These are phyloP conservation scores for Eledona agricola DNA, from an alignment of 2,888 invertebrate species.

Conservation along the genomic window DNA sequence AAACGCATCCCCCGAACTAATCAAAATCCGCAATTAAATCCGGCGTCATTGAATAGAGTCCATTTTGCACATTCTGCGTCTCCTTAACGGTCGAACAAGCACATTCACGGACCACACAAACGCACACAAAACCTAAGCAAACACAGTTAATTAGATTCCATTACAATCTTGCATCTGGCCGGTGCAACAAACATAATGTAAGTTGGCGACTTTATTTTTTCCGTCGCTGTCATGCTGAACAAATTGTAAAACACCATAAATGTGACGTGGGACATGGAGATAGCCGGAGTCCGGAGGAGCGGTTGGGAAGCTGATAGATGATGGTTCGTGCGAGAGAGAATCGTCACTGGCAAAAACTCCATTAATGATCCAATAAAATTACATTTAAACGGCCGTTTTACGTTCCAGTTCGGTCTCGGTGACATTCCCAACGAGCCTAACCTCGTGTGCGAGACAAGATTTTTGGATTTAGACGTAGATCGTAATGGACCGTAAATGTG, in stretches of 20 bases:
- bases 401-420: too few relatives aligned
- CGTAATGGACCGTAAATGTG: too few relatives aligned
- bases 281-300: conserved; percentile 2
- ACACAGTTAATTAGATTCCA: conserved; percentile 51
- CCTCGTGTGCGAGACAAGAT: too few relatives aligned
- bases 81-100: conserved; percentile 50
- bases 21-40: conserved; percentile 44
- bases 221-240: conserved; percentile 24
- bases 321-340: too few relatives aligned
- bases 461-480: too few relatives aligned
- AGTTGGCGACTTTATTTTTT: conserved; percentile 21
- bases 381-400: conserved; percentile 8
- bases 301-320: too few relatives aligned
- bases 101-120: conserved; percentile 49
- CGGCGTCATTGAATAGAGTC: conserved; percentile 46
- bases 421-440: too few relatives aligned
- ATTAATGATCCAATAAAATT: conserved; percentile 21
- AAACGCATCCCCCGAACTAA: neutral
- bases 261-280: conserved; percentile 28
- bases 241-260: conserved; percentile 41
- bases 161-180: conserved; percentile 47
- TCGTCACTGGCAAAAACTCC: conserved; percentile 4
- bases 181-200: conserved; percentile 39
- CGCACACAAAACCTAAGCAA: conserved; percentile 50
- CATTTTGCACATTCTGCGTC: conserved; percentile 49